Base-by-base conservation (phyloP, 2,113 vertebrate genomes). In the Pterocles gutturalis region DNA sequence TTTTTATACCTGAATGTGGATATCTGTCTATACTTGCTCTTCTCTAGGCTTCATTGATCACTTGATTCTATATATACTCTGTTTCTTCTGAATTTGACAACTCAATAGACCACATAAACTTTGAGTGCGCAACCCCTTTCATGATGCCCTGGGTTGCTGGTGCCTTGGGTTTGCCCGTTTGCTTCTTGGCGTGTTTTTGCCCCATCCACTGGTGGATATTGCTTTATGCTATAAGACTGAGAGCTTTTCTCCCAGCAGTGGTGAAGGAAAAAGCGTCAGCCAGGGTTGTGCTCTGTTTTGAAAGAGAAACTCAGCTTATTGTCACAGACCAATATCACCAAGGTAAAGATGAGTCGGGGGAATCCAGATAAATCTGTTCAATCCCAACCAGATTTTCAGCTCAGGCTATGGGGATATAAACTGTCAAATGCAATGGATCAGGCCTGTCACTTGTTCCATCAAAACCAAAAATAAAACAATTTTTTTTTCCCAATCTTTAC, bases 301-400 rank as follows among this genome's bases (percentile, higher is more conserved):
- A 72, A 80, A 66, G 75, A 83, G n/a, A 86, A 95, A 80, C 62
- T 89, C 51, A 73, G 55, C 48, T 78, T 76, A 62, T 31, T 90
- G 60, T 83, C 34, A 55, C 67, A 75, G 79, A 49, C 57, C 1
- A 4, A 7, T 71, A 78, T 85, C 48, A 53, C 54, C 0, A 4
- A 89, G 45, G 79, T 78, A 71, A 86, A 92, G 57, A 83, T 0
- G 0, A 81, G 34, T 60, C 69, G 72, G 60, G 43, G 53, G 84
- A 95, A 90, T 93, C 82, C 90, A 93, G 82, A 78, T 93, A 94
- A 93, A 88, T 94, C 87, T 96, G 69, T 83, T 95, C 91, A 93
- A 61, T 96, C 67, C 57, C 78, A 89, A 92, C 83, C 84, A 92
- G 85, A 95, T 96, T 96, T 97, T 93, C 82, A 80, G 85, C 67